Base-by-base conservation (phyloP, 1,140 invertebrate genomes). In the Ceratina calcarata region DNA sequence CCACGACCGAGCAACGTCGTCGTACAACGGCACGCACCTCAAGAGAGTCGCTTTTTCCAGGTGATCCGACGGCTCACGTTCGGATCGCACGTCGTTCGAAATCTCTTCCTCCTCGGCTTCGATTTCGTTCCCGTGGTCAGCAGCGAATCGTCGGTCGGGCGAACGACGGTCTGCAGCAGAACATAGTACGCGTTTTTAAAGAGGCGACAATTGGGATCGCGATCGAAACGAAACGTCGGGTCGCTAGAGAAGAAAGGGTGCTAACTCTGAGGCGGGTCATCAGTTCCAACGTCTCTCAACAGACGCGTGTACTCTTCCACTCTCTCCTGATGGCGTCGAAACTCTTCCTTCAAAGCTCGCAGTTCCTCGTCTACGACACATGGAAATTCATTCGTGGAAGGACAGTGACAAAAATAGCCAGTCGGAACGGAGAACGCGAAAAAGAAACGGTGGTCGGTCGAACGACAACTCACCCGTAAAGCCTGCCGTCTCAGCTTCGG, bases 281-380 rank as follows among this genome's bases (percentile, higher is more conserved):
- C 92, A 37, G 90, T 90, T 80, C 96, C 95, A 22, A 96, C 93
- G 83, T 97, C 95, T 86, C 95, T 94, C 18, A 98, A 92, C 24
- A 99, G 85, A 62, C 95, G 95, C 93, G 97, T 96, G 89, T 98
- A 98, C 87, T 98, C 96, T 90, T 98, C 96, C 24, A 99, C 95
- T 93, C 98, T 98, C 81, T 98, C 96, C 92, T 99, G 97, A 90
- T 99, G 97, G 92, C 98, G 97, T 64, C 92, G 92, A 89, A 99
- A 99, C 92, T 99, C 98, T 92, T 98, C 96, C 88, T 96, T 97
- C 10, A 99, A 91, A 16, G 96, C 95, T 82, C 96, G 93, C 22
- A 99, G 87, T 92, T 99, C 97, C 86, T 97, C 95, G 84, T 94
- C 95, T 95, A 74, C 75, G 4, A 32, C 27, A 32, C 27, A 32